Evolutionary conservation across 2,113 vertebrate genomes (phyloP), one percentile per base, ranked within the genome.

Genomic region (Halichoerus grypus): DNA sequence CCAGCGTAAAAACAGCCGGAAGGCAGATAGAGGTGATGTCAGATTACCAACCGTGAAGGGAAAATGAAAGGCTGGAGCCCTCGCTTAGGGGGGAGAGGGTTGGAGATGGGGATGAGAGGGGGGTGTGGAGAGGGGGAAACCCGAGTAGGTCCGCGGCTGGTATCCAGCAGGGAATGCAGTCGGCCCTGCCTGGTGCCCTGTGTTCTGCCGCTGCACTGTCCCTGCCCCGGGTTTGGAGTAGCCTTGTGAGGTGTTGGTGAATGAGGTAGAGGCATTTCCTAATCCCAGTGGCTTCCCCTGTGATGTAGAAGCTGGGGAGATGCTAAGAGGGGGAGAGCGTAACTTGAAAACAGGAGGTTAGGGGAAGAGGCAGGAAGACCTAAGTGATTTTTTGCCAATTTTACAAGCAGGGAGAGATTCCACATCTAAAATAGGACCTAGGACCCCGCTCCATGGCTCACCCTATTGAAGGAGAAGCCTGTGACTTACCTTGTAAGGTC

Each of bases 11-110:
- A 67, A 81, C 36, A 72, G 57, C 74, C 11, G 1, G 51, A 82
- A 97, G 77, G 92, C 76, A 53, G 93, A 71, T 24, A 14, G 46
- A 24, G 46, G 51, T 88, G 86, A 88, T 97, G 85, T 76, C 88
- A 94, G 94, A 92, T 71, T 26, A 72, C 49, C 55, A 26, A 53
- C 28, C 14, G 3, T 7, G 42, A 63, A 46, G 31, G 19, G 36
- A 31, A 83, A 65, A 71, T 51, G 21, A 21, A 92, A 55, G 26
- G 6, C 36, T 69, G 7, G 31, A 31, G 22, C 51, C 71, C 21
- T 33, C n/a, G 39, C 19, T 31, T 55, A 13, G 14, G 0, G 12
- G 19, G 55, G 53, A 26, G 85, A 28, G 24, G 28, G n/a, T 12
- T 61, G 49, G 36, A 33, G 49, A 31, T 46, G 46, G 39, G n/a